Evolutionary conservation across 2,113 vertebrate species (phyloP).

Genomic region (Cervus canadensis): DNA sequence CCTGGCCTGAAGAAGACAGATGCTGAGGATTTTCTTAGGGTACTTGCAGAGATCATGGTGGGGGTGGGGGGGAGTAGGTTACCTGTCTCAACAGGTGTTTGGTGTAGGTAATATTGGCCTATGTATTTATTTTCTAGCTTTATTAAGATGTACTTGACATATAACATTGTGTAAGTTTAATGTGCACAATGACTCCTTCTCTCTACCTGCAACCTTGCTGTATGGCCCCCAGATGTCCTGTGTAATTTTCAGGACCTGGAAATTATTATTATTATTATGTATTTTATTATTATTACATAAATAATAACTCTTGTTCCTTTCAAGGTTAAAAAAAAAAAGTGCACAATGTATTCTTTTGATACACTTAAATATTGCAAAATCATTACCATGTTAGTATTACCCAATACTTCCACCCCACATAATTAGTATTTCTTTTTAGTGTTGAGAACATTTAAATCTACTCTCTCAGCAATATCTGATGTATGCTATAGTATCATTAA

Average conservation of each 20-base stretch:
- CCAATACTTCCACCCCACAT: neutral
- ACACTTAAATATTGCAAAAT: neutral
- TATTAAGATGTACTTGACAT: neutral
- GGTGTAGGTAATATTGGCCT: neutral
- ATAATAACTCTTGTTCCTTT: neutral
- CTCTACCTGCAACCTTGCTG: neutral
- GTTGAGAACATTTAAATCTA: neutral
- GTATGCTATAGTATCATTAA: neutral
- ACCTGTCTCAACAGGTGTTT: neutral
- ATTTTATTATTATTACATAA: neutral
- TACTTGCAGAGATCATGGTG: neutral
- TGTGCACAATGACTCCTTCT: no score
- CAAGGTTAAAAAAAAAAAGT: neutral
- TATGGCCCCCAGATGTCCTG: neutral
- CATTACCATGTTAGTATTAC: neutral
- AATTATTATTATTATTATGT: no score
- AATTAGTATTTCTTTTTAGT: neutral
- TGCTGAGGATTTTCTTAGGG: neutral
- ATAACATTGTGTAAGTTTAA: neutral
- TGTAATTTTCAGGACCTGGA: neutral
- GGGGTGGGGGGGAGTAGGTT: neutral
- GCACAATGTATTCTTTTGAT: neutral
- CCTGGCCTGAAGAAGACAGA: neutral
- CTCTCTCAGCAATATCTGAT: neutral
- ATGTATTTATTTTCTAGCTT: neutral